phyloP scores from a whole-genome alignment of 1,140 invertebrate species.

The Samia ricini region DNA sequence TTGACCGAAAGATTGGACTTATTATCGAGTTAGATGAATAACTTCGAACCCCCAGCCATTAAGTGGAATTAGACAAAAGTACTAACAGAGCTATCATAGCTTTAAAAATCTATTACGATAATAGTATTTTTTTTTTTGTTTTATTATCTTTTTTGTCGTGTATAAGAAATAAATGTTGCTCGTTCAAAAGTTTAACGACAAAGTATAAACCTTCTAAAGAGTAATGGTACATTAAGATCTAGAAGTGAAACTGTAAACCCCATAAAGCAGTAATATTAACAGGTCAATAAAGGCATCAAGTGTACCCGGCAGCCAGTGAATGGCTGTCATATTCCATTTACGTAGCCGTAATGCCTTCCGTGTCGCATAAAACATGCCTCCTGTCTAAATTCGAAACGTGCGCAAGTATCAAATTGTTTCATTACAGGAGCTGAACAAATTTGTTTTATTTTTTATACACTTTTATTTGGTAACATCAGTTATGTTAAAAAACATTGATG shows the following conservation, averaged over 20 bases:
- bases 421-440: background rate
- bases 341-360: background rate
- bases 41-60: too few species aligned
- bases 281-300: background rate
- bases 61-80: too few species aligned
- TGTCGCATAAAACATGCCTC: background rate
- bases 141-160: too few species aligned
- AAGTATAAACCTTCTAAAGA: background rate
- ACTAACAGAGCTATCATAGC: too few species aligned
- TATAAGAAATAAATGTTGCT: background rate
- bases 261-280: conserved; percentile 1
- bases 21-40: too few species aligned
- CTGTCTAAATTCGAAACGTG: background rate
- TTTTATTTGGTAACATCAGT: too few species aligned
- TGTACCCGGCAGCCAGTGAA: background rate
- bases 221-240: background rate
- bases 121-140: too few species aligned
- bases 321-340: conserved; percentile 1
- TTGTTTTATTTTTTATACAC: background rate
- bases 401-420: background rate
- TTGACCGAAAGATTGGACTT: too few species aligned
- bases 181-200: background rate
- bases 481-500: too few species aligned
- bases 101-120: too few species aligned
- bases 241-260: background rate